A percentile compares a stretch with the other conserved stretches of the same genome.
Evolutionary conservation across 2,113 vertebrate genomes (phyloP).

Genomic region (Dromaius novaehollandiae): DNA sequence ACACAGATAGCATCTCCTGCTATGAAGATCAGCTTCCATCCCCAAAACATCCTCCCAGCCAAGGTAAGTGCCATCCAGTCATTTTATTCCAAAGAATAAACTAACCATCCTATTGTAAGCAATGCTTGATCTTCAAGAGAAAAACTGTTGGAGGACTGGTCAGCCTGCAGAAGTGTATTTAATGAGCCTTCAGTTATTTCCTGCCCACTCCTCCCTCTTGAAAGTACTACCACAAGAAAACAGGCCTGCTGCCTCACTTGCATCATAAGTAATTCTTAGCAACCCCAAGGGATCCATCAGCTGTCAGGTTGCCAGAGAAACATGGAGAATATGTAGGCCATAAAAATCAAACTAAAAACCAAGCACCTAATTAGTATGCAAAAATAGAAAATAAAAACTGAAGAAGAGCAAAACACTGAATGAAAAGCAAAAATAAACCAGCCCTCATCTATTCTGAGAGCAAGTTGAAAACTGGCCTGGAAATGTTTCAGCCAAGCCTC

Average conservation of each 20-base stretch:
- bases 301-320: conserved; percentile 83
- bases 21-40: not conserved
- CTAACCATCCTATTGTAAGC: not conserved
- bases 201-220: not conserved
- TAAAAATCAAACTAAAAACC: conserved; percentile 80
- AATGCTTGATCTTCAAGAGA: not conserved
- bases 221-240: conserved; percentile 46
- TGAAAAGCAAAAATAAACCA: not conserved
- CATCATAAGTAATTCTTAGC: conserved; percentile 75
- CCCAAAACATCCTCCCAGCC: not conserved
- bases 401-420: conserved; percentile 35
- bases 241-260: conserved; percentile 62
- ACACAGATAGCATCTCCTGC: not conserved
- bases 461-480: not conserved
- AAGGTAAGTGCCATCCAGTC: not conserved
- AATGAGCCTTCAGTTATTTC: conserved; percentile 47
- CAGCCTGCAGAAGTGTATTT: conserved; percentile 27
- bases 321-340: conserved; percentile 82
- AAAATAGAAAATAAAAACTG: conserved; percentile 65
- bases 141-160: not conserved
- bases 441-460: not conserved
- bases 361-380: conserved; percentile 78
- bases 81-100: not conserved
- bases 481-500: not conserved
- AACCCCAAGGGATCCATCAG: conserved; percentile 79